A percentile compares a stretch with the other conserved stretches of the same genome.
Evolutionary conservation across 2,797 vertebrate species (phyloP).

Genomic region (Xenentodon cancila): DNA sequence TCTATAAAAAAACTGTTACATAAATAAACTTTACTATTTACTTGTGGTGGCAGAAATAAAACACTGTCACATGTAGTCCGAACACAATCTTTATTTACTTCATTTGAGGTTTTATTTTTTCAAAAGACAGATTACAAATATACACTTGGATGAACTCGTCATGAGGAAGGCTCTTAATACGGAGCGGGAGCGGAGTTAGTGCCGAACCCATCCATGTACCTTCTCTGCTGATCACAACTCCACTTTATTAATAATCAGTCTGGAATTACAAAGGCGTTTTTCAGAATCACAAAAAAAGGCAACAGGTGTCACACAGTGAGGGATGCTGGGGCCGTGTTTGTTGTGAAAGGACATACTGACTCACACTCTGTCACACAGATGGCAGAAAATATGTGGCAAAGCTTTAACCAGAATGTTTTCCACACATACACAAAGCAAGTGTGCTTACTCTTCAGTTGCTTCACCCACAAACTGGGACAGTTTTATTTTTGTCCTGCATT

Average conservation of each 20-base stretch:
- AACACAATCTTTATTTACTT: constrained; percentile 70
- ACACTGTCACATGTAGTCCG: constrained; percentile 26
- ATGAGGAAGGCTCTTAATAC: constrained; percentile 34
- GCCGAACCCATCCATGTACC: constrained; percentile 29
- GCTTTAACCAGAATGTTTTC: constrained; percentile 17
- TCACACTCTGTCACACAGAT: constrained; percentile 10
- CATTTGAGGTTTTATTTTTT: constrained; percentile 31
- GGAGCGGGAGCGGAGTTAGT: constrained; percentile 40
- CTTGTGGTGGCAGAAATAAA: constrained; percentile 10
- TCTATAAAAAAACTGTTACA: too few species aligned
- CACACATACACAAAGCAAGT: constrained; percentile 10
- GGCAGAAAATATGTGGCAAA: not conserved
- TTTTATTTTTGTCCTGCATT: constrained; percentile 2
- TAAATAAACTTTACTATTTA: too few species aligned
- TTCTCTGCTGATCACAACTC: constrained; percentile 27
- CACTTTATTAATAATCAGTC: constrained; percentile 17
- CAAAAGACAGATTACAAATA: constrained; percentile 81
- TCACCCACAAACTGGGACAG: not conserved
- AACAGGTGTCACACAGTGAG: constrained; percentile 32
- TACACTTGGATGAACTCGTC: constrained; percentile 78
- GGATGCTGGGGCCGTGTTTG: constrained; percentile 16
- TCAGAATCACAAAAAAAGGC: constrained; percentile 42
- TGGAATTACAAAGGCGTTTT: constrained; percentile 30
- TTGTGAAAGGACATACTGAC: constrained; percentile 1
- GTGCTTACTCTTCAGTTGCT: not conserved